Evolutionary conservation across 2,113 vertebrate species (phyloP).

Genomic region (Macquaria ambigua): DNA sequence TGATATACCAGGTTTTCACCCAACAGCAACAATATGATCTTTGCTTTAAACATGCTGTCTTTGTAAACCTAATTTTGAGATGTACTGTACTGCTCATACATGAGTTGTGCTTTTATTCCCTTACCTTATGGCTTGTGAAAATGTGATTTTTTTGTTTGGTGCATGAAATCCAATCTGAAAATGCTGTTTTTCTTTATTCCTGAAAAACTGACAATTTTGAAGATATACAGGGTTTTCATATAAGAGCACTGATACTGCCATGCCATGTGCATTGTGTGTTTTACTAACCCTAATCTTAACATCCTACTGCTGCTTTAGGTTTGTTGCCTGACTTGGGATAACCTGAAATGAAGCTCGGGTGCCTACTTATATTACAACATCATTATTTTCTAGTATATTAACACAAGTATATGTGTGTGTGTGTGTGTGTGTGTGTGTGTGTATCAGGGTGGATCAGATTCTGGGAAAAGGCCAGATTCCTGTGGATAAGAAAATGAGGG

Average conservation of each 20-base stretch:
- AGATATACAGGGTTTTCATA: not conserved
- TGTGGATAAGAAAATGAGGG: constrained; percentile 92
- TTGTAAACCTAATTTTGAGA: not conserved
- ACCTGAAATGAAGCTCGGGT: constrained; percentile 25
- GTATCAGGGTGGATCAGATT: constrained; percentile 95
- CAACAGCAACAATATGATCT: not conserved
- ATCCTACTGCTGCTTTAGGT: constrained; percentile 56
- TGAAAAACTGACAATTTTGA: not conserved
- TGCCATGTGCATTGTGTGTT: constrained; percentile 34
- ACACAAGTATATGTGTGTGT: constrained; percentile 44
- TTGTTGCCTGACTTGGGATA: constrained; percentile 51
- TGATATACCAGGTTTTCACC: not conserved
- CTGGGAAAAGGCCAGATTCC: constrained; percentile 97
- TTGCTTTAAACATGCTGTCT: not conserved
- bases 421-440: constrained; percentile 50
- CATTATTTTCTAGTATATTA: constrained; percentile 21
- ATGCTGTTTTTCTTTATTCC: not conserved
- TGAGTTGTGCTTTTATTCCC: not conserved
- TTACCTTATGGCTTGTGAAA: not conserved
- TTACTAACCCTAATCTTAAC: constrained; percentile 61
- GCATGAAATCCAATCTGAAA: not conserved
- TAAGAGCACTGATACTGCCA: not conserved
- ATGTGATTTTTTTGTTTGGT: not conserved
- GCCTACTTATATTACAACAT: constrained; percentile 6
- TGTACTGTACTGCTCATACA: not conserved